Conservation (phyloP, 2,113 vertebrate species). For the Gymnorhina tibicen region DNA sequence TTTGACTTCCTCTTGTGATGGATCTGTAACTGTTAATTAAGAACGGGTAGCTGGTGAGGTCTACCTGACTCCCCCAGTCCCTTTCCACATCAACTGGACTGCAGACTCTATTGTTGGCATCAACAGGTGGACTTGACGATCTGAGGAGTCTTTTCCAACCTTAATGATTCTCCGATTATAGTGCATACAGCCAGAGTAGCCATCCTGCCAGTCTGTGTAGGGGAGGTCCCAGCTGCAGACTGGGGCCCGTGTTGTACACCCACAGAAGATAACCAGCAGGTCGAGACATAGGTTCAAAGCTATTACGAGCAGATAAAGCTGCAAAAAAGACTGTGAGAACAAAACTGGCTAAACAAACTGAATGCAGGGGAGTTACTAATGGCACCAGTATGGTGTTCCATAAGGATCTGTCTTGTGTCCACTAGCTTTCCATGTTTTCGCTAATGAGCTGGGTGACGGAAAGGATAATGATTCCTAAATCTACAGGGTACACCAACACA, state of each 20-base stretch:
- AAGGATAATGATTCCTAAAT: background rate
- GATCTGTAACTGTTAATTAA: background rate
- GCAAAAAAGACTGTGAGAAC: background rate
- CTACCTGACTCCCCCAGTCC: accelerated
- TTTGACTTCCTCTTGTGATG: background rate
- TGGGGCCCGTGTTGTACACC: background rate
- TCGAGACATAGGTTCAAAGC: background rate
- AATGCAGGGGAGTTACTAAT: background rate
- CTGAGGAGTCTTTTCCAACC: background rate
- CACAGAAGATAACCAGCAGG: background rate
- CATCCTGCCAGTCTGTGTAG: background rate
- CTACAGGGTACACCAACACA: background rate
- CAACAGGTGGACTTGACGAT: background rate
- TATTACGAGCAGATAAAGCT: background rate
- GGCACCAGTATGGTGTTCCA: background rate
- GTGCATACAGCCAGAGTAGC: background rate
- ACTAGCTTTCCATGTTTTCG: background rate
- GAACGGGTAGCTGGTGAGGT: background rate
- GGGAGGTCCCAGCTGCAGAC: background rate
- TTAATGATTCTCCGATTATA: background rate
- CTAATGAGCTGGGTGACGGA: background rate
- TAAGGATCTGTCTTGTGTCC: background rate
- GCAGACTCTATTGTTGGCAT: accelerated
- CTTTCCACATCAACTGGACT: background rate
- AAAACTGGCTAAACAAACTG: background rate